Evolutionary conservation across 1,140 invertebrate genomes (phyloP).

Genomic region (Diabrotica undecimpunctata): DNA sequence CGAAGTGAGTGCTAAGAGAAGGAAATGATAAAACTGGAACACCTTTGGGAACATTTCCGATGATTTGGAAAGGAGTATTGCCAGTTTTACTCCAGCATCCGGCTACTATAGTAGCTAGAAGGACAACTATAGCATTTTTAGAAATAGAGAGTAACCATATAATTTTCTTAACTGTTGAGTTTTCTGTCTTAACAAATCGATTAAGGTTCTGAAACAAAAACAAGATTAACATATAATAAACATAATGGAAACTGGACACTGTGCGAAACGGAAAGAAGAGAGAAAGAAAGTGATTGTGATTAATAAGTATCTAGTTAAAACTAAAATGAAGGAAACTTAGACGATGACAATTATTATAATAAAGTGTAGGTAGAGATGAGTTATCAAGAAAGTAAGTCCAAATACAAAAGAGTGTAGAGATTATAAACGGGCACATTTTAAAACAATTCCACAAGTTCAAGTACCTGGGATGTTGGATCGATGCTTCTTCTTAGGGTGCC

Average conservation of each 20-base stretch:
- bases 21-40: conserved; percentile 23
- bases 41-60: conserved; percentile 41
- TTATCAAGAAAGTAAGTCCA: too few species aligned
- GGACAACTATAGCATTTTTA: conserved; percentile 75
- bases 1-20: conserved; percentile 56
- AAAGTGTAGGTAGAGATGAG: too few species aligned
- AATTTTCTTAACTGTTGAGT: conserved; percentile 49
- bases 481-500: too few species aligned
- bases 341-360: too few species aligned
- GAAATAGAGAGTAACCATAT: conserved; percentile 73
- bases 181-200: conserved; percentile 52
- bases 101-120: conserved; percentile 65
- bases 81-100: conserved; percentile 47
- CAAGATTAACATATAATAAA: conserved; percentile 24
- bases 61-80: conserved; percentile 54
- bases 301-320: too few species aligned
- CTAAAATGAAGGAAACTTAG: too few species aligned
- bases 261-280: too few species aligned
- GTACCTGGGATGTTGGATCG: too few species aligned
- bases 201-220: conserved; percentile 61
- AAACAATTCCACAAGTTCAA: too few species aligned
- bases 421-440: too few species aligned
- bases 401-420: too few species aligned
- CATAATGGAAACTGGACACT: conserved; percentile 4
- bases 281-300: too few species aligned